These are phyloP conservation scores for Neotragus pygmaeus DNA, from an alignment of 2,113 vertebrate species.

Conservation along the genomic window DNA sequence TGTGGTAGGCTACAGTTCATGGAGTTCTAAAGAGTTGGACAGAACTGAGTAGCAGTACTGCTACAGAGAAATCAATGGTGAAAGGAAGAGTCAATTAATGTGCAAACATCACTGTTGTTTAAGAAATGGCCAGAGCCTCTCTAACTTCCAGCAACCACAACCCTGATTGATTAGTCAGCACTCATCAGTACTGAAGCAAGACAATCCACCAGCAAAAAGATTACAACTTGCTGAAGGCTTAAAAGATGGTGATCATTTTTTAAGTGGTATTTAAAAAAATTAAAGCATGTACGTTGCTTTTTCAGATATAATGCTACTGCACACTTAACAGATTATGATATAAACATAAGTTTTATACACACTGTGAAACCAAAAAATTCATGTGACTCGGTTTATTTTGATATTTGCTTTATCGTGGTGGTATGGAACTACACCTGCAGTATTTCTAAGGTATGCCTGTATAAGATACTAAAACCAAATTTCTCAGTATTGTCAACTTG, in stretches of 20 bases:
- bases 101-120: neutral
- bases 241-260: neutral
- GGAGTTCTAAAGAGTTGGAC: neutral
- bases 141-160: neutral
- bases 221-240: neutral
- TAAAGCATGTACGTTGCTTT: neutral
- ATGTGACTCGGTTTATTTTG: neutral
- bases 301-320: neutral
- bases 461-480: constrained; percentile 11
- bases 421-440: neutral
- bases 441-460: neutral
- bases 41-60: neutral
- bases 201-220: neutral
- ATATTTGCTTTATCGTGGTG: neutral
- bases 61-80: neutral
- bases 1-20: neutral
- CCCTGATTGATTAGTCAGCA: neutral
- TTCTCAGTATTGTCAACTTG: constrained; percentile 1
- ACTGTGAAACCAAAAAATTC: neutral
- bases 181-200: neutral
- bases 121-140: neutral
- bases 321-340: neutral
- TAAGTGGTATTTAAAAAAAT: neutral
- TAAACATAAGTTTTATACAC: neutral
- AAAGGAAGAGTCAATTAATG: neutral